Conservation (phyloP, 1,140 invertebrate species). For the Samia ricini region DNA sequence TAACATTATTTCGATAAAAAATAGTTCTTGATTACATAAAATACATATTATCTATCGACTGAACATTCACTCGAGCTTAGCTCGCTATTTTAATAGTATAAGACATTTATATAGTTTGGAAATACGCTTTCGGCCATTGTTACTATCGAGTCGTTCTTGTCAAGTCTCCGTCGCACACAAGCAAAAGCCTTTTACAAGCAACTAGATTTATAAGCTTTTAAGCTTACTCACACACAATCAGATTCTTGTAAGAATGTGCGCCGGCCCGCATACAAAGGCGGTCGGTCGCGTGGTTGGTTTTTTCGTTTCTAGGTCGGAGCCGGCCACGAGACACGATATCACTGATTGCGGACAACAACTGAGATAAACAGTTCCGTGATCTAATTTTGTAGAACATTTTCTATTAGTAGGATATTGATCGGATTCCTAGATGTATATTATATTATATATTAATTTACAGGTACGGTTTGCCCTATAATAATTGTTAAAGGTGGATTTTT, state of each 20-base stretch:
- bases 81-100: background rate
- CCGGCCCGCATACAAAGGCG: slow-evolving; percentile 22
- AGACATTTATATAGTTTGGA: background rate
- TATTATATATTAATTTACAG: too few species aligned
- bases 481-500: too few species aligned
- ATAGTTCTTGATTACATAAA: too few species aligned
- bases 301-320: slow-evolving; percentile 63
- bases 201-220: slow-evolving; percentile 64
- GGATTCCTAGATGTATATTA: too few species aligned
- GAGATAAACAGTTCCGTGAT: slow-evolving; percentile 48
- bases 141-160: slow-evolving; percentile 37
- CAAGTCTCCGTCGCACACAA: slow-evolving; percentile 39
- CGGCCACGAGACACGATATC: slow-evolving; percentile 23
- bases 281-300: slow-evolving; percentile 27
- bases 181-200: slow-evolving; percentile 31
- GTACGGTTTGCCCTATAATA: too few species aligned
- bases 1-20: too few species aligned
- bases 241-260: slow-evolving; percentile 25
- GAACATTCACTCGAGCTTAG: background rate
- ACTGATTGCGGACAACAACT: slow-evolving; percentile 33
- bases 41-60: too few species aligned
- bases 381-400: slow-evolving; percentile 24
- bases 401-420: background rate
- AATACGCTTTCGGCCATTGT: slow-evolving; percentile 8
- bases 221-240: slow-evolving; percentile 52